Conservation (phyloP, 1,140 invertebrate genomes). For the Bombus soroeensis region DNA sequence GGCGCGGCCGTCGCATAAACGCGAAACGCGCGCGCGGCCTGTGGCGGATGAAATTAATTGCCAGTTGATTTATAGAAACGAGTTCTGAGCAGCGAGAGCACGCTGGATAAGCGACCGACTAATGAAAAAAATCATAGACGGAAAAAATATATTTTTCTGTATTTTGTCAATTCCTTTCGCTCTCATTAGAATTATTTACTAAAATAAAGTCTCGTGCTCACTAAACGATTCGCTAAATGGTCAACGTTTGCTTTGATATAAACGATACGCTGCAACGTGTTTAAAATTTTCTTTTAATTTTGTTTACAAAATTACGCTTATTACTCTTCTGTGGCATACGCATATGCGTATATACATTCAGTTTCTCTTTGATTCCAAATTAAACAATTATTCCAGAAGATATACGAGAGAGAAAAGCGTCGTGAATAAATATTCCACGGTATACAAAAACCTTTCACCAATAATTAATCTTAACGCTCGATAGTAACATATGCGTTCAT, state of each 20-base stretch:
- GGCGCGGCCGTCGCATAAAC: conserved; percentile 67
- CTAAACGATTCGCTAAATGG: not conserved
- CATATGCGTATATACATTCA: not conserved
- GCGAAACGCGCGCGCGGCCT: conserved; percentile 52
- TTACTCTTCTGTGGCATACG: not conserved
- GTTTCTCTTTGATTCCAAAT: not conserved
- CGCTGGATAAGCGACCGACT: not conserved
- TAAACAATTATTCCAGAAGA: not conserved
- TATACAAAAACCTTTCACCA: not conserved
- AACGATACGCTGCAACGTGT: not conserved
- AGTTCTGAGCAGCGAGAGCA: conserved; percentile 43
- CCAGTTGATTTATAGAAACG: conserved; percentile 74
- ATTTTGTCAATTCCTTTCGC: not conserved
- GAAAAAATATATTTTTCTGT: not conserved
- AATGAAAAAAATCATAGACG: not conserved
- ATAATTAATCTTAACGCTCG: not conserved
- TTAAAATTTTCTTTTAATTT: conserved; percentile 1
- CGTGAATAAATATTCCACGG: not conserved
- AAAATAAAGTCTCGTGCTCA: no score
- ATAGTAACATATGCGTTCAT: no score
- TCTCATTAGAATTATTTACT: no score
- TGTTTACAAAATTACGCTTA: no score
- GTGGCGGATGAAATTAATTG: conserved; percentile 72
- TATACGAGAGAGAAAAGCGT: not conserved
- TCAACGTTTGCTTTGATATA: not conserved